Conservation (phyloP, 1,140 invertebrate species). For the Aradophagus sp. region DNA sequence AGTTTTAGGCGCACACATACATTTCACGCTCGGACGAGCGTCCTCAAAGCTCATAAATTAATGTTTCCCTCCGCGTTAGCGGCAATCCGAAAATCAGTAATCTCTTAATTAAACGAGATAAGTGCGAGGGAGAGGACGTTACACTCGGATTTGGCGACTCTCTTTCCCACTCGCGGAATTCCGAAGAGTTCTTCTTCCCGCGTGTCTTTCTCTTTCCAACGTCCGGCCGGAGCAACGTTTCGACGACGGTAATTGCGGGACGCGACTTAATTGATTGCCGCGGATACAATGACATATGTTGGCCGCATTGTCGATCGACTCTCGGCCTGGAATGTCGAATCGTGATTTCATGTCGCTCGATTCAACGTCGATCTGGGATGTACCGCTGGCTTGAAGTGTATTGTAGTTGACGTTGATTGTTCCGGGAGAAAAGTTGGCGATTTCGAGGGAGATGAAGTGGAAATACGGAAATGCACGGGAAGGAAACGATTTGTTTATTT, state of each 20-base stretch:
- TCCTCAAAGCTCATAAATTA: constrained; percentile 68
- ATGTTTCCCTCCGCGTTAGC: constrained; percentile 52
- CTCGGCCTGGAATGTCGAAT: constrained; percentile 11
- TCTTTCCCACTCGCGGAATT: too few relatives aligned
- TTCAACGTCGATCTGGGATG: too few relatives aligned
- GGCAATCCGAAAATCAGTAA: constrained; percentile 55
- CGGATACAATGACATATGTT: constrained; percentile 18
- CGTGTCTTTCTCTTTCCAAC: too few relatives aligned
- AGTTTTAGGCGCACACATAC: constrained; percentile 64
- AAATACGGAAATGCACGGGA: too few relatives aligned
- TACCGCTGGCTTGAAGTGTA: too few relatives aligned
- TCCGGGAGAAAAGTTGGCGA: too few relatives aligned
- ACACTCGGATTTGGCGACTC: too few relatives aligned
- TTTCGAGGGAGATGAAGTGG: too few relatives aligned
- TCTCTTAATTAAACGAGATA: constrained; percentile 64
- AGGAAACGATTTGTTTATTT: too few relatives aligned
- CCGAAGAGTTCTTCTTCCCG: too few relatives aligned
- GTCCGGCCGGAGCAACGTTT: constrained; percentile 15
- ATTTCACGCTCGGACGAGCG: constrained; percentile 62
- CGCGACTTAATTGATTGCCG: constrained; percentile 33
- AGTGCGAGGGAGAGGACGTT: too few relatives aligned
- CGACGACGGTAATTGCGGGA: constrained; percentile 23
- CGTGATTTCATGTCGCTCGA: constrained; percentile 5
- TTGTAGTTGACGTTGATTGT: too few relatives aligned
- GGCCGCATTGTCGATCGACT: constrained; percentile 13